Evolutionary conservation across 2,113 vertebrate genomes (phyloP).

Genomic region (Axis porcinus): DNA sequence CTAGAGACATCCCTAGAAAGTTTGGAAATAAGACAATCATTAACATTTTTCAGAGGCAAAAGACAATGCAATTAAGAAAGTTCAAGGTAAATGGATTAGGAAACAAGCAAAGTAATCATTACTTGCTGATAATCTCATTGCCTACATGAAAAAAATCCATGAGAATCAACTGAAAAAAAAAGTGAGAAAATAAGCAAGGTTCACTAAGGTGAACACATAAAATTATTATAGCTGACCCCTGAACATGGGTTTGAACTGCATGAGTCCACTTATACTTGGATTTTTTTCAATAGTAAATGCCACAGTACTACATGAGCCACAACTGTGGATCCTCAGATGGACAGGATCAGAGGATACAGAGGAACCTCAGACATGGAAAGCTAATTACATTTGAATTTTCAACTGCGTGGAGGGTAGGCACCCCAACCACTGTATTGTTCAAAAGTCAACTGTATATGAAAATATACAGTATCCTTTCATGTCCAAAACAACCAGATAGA

Average conservation of each 20-base stretch:
- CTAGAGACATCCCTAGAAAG: not conserved
- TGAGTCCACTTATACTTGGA: not conserved
- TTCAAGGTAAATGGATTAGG: not conserved
- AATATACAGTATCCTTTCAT: not conserved
- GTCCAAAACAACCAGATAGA: not conserved
- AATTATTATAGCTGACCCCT: not conserved
- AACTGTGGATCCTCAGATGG: not conserved
- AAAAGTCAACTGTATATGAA: not conserved
- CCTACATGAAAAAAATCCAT: not conserved
- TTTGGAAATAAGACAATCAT: not conserved
- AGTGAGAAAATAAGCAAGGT: not conserved
- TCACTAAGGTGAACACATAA: not conserved
- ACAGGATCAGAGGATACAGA: not conserved
- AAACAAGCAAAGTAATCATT: not conserved
- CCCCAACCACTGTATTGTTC: not conserved
- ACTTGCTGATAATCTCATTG: not conserved
- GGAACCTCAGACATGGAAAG: not conserved
- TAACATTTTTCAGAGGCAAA: not conserved
- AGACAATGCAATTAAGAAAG: conserved; percentile 8
- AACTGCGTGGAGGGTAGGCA: not conserved
- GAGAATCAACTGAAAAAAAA: not conserved
- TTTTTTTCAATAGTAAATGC: not conserved
- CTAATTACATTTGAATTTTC: not conserved
- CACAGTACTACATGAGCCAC: not conserved
- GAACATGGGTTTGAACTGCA: not conserved